These are phyloP conservation scores for Tenthredo mesomela DNA, from an alignment of 2,888 invertebrate species.

Conservation along the genomic window DNA sequence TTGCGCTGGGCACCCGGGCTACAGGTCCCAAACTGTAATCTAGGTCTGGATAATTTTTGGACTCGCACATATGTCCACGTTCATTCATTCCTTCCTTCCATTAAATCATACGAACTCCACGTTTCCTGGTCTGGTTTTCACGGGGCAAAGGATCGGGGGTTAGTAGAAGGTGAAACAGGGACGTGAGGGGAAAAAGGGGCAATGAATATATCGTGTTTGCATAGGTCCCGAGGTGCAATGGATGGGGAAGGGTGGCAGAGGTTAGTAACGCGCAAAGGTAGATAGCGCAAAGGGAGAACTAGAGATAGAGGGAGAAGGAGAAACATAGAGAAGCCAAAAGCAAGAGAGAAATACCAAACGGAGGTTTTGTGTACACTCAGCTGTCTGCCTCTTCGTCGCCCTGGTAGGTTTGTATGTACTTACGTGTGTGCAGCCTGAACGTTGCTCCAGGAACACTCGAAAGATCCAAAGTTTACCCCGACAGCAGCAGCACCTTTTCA, in stretches of 20 bases:
- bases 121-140: conserved; percentile 15
- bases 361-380: conserved; percentile 51
- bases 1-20: not conserved
- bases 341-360: conserved; percentile 54
- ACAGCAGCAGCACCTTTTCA: not conserved
- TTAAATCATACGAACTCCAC: not conserved
- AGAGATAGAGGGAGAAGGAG: conserved; percentile 62
- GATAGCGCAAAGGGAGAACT: conserved; percentile 64
- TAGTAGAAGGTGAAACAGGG: not conserved
- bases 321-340: conserved; percentile 52
- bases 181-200: conserved; percentile 35
- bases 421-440: conserved; percentile 16
- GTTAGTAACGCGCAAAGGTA: conserved; percentile 56
- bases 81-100: not conserved
- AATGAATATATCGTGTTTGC: conserved; percentile 53
- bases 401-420: conserved; percentile 24
- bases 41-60: not conserved
- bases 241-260: conserved; percentile 54
- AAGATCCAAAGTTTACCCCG: conserved; percentile 25
- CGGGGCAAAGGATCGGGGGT: not conserved
- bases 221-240: conserved; percentile 54
- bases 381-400: conserved; percentile 35
- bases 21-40: not conserved
- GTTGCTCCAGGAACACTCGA: conserved; percentile 27
- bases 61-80: conserved; percentile 6